A percentile compares a stretch with the other conserved stretches of the same genome.
Conservation (phyloP, 1,140 invertebrate species). For the Globodera rostochiensis region DNA sequence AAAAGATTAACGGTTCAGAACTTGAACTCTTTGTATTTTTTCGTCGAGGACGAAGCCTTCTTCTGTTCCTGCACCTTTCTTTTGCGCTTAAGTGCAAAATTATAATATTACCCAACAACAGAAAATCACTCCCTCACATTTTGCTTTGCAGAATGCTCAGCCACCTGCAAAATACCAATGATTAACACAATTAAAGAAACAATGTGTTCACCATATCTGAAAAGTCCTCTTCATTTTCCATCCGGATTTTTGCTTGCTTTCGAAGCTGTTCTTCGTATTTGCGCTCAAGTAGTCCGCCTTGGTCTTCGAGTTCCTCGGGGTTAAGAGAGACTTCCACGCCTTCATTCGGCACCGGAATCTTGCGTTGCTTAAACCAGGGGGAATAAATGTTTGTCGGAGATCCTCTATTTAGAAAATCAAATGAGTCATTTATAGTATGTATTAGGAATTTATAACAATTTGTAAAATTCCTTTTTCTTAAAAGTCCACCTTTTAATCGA, state of each 20-base stretch:
- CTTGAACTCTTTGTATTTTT: slow-evolving; percentile 65
- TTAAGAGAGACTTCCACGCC: slow-evolving; percentile 88
- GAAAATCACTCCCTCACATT: slow-evolving; percentile 42
- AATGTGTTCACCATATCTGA: slow-evolving; percentile 90
- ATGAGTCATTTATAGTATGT: no score
- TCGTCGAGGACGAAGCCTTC: slow-evolving; percentile 53
- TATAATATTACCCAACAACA: slow-evolving; percentile 4
- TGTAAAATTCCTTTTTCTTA: no score
- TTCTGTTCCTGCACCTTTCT: slow-evolving; percentile 64
- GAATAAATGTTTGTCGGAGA: no score
- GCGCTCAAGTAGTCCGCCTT: slow-evolving; percentile 92
- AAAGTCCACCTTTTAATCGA: no score
- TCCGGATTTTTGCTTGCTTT: slow-evolving; percentile 61
- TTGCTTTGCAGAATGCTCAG: slow-evolving; percentile 51
- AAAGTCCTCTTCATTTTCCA: slow-evolving; percentile 83
- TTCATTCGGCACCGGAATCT: slow-evolving; percentile 58
- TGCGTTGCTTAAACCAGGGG: slow-evolving; percentile 38
- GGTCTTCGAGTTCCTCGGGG: slow-evolving; percentile 95
- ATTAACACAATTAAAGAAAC: slow-evolving; percentile 1
- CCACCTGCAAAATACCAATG: slow-evolving; percentile 15
- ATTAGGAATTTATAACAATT: no score
- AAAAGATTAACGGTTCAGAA: slow-evolving; percentile 48
- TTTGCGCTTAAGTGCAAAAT: slow-evolving; percentile 57
- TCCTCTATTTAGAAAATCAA: no score
- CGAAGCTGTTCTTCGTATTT: slow-evolving; percentile 85